Evolutionary conservation across 2,888 invertebrate species (phyloP).

Genomic region (Eristalis arbustorum): DNA sequence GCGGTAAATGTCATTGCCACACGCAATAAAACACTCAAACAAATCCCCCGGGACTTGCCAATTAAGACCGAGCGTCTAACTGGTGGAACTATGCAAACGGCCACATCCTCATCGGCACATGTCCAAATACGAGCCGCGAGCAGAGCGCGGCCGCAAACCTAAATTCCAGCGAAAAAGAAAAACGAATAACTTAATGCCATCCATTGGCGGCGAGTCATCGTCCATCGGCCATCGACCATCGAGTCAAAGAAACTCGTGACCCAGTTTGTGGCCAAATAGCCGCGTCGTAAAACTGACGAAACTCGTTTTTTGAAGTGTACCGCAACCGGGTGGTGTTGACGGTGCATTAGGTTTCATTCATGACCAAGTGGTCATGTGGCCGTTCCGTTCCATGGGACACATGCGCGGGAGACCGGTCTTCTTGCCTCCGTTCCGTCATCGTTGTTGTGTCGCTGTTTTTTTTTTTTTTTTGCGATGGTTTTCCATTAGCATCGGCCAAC

Average conservation of each 20-base stretch:
- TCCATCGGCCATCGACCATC: not conserved
- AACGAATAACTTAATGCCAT: slow-evolving; percentile 18
- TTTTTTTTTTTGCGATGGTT: not conserved
- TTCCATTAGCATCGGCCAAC: slow-evolving; percentile 18
- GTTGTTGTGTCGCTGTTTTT: too few relatives aligned
- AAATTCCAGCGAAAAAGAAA: slow-evolving; percentile 24
- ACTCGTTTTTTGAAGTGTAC: slow-evolving; percentile 39
- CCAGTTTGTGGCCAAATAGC: slow-evolving; percentile 18
- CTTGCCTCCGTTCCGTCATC: not conserved
- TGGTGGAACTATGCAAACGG: not conserved
- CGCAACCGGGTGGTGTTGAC: not conserved
- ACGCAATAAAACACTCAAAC: not conserved
- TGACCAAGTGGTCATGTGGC: slow-evolving; percentile 36
- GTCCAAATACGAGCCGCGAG: slow-evolving; percentile 12
- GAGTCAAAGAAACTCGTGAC: slow-evolving; percentile 40
- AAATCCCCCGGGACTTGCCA: not conserved
- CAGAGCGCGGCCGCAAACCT: slow-evolving; percentile 24
- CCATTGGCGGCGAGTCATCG: not conserved
- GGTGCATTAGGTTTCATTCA: slow-evolving; percentile 46
- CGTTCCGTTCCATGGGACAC: not conserved
- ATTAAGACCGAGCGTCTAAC: slow-evolving; percentile 1
- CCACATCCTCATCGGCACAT: slow-evolving; percentile 7
- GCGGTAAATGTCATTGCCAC: not conserved
- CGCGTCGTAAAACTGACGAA: slow-evolving; percentile 39
- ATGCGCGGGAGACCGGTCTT: slow-evolving; percentile 27